These are phyloP conservation scores for Listrodromus nycthemerus DNA, from an alignment of 2,888 invertebrate genomes.

Conservation along the genomic window DNA sequence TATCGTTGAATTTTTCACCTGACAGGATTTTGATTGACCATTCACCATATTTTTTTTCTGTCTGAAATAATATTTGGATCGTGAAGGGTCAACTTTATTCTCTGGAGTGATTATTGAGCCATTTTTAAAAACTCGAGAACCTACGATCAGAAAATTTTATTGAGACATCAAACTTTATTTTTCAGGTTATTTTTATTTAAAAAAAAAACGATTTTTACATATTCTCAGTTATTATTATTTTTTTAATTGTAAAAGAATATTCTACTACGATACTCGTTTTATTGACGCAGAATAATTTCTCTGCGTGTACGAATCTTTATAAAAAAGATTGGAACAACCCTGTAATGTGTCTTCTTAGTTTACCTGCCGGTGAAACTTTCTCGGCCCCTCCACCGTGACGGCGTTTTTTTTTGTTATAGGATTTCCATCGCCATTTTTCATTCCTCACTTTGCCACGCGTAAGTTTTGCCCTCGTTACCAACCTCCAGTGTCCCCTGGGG, in stretches of 20 bases:
- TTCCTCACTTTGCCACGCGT: slow-evolving; percentile 33
- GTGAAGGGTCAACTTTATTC: background rate
- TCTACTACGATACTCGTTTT: too few species aligned
- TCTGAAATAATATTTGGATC: slow-evolving; percentile 7
- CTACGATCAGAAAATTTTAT: background rate
- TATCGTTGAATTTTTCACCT: background rate
- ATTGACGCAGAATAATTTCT: too few species aligned
- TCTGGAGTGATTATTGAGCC: background rate
- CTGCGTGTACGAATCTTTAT: too few species aligned
- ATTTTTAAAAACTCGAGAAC: background rate
- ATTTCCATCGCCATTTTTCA: slow-evolving; percentile 6
- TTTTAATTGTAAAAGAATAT: too few species aligned
- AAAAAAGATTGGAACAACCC: background rate
- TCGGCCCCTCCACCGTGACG: background rate
- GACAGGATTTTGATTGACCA: too few species aligned
- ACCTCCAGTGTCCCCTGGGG: slow-evolving; percentile 20
- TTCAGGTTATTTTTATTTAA: background rate
- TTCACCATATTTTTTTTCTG: background rate
- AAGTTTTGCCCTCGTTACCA: slow-evolving; percentile 6
- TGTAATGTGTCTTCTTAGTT: background rate
- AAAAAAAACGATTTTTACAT: background rate
- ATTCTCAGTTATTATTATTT: too few species aligned
- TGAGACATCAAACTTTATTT: background rate
- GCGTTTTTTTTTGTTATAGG: background rate
- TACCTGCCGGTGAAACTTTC: background rate